Percentiles rank a stretch among this genome's conserved stretches.
phyloP scores from a whole-genome alignment of 2,113 vertebrate species.

The Pomatostomus ruficeps region DNA sequence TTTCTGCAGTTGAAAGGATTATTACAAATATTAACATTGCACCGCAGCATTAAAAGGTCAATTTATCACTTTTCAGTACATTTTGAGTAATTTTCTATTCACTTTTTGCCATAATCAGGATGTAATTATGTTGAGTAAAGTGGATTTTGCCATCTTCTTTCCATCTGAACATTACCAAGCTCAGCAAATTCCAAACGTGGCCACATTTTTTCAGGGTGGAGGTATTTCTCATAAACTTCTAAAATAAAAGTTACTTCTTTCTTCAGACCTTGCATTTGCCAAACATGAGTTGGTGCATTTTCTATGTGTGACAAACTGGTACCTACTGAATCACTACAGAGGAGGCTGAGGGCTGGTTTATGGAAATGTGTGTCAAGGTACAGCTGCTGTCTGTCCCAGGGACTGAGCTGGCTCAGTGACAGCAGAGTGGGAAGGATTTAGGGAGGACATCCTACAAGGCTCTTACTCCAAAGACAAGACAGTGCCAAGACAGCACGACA shows the following conservation, averaged over 20 bases:
- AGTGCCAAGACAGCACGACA: neutral
- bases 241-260: neutral
- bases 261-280: neutral
- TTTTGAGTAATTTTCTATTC: neutral
- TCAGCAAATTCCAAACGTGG: neutral
- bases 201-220: neutral
- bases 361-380: neutral
- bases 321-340: neutral
- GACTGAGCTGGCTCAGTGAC: neutral
- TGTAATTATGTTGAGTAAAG: neutral
- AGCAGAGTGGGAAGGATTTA: neutral
- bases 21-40: slow-evolving; percentile 3
- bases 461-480: neutral
- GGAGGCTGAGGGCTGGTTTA: neutral
- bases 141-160: neutral
- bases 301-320: neutral
- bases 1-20: neutral
- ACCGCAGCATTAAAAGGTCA: slow-evolving; percentile 28
- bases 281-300: neutral
- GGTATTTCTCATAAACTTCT: neutral
- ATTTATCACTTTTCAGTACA: neutral
- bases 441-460: neutral
- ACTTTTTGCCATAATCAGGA: neutral
- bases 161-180: neutral
- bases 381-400: neutral